phyloP scores from a whole-genome alignment of 2,113 vertebrate species.

The Pollimyrus isidori region DNA sequence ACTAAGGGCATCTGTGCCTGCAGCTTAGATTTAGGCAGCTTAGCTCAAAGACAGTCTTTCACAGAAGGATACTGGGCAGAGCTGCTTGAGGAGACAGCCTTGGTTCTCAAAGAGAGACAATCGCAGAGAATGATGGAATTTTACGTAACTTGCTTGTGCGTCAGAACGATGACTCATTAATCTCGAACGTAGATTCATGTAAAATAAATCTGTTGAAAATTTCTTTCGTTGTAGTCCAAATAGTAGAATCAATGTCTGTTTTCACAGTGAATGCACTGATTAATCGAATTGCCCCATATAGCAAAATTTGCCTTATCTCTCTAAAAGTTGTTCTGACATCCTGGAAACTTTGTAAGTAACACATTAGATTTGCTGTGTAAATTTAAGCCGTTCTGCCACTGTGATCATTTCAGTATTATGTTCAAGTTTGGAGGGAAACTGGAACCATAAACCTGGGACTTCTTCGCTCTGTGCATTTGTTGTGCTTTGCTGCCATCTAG shows the following conservation, averaged over 20 bases:
- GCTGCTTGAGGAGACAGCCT: not conserved
- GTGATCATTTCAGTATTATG: not conserved
- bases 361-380: not conserved
- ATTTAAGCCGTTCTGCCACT: not conserved
- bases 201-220: not conserved
- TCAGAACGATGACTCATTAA: not conserved
- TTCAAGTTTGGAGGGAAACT: not conserved
- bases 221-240: not conserved
- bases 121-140: not conserved
- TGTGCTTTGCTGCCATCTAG: not conserved
- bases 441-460: not conserved
- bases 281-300: not conserved
- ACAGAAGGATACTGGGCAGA: not conserved
- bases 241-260: not conserved
- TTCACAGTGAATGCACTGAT: not conserved
- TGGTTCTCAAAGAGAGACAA: not conserved
- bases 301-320: not conserved
- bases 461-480: too few species aligned
- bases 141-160: not conserved
- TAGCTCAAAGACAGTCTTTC: not conserved
- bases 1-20: not conserved
- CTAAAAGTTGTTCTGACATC: slow-evolving; percentile 6
- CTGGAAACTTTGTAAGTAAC: not conserved
- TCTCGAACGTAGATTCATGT: not conserved
- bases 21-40: not conserved